Percentiles rank a stretch among this genome's conserved stretches.
These are phyloP conservation scores for Paragorgia papillata DNA, from an alignment of 92 coral and sea anemone species.

Conservation along the genomic window DNA sequence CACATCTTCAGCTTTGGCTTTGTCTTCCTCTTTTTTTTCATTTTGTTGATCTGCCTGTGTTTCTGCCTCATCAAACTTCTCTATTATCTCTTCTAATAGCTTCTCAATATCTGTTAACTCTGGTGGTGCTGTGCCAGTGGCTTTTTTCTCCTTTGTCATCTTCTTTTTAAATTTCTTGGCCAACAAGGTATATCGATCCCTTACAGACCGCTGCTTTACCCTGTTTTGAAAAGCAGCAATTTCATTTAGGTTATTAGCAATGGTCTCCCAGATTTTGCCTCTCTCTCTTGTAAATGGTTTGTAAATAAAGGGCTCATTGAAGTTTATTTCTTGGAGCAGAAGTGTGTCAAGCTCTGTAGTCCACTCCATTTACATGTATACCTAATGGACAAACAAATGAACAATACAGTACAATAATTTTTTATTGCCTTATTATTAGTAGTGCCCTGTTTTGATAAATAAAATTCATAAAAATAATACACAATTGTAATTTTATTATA, in stretches of 20 bases:
- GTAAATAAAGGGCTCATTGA: background rate
- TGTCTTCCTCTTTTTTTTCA: background rate
- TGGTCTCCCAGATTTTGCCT: constrained; percentile 9
- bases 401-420: no score
- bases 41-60: background rate
- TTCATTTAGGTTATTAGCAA: constrained; percentile 18
- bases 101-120: constrained; percentile 37
- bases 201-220: constrained; percentile 29
- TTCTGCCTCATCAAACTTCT: background rate
- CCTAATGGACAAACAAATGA: no score
- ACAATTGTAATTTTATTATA: no score
- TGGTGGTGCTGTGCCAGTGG: constrained; percentile 45
- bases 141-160: constrained; percentile 48
- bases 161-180: constrained; percentile 13
- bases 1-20: constrained; percentile 44
- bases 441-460: no score
- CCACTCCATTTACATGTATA: no score
- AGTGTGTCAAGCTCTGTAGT: background rate
- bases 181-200: constrained; percentile 45
- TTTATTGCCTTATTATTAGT: no score
- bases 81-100: constrained; percentile 43
- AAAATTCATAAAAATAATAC: no score
- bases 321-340: background rate
- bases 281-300: background rate
- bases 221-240: background rate